Evolutionary conservation across 1,140 invertebrate genomes (phyloP), one percentile per base, ranked within the genome.

Genomic region (Zaprionus tsacasi): DNA sequence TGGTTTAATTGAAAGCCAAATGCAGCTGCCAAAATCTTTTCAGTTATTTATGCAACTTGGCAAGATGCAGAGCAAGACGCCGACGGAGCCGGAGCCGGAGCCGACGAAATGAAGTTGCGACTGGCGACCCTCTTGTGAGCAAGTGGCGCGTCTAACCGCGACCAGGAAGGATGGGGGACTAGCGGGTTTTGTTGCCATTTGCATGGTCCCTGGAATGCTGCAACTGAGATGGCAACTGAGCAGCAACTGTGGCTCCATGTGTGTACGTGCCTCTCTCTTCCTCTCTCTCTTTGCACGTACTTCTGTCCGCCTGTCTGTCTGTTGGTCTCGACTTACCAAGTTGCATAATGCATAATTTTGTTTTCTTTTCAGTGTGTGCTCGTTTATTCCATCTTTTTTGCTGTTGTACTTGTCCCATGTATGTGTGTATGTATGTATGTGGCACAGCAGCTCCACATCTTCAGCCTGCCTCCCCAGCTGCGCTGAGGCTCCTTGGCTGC

Each of bases 341-440:
- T 87, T 87, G 82, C 82, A 87, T 87, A 76, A 76, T 76, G 65
- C 59, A 75, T 75, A 86, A 87, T 87, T 87, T 87, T 82, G 76
- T 87, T 82, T 82, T 87, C 72, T 78, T 87, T 87, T 82, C 79
- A 79, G 70, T 69, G 72, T 78, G 75, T 69, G 64, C 70, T 76
- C 78, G 67, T 74, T 74, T 81, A 83, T 75, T 83, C 74, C 81
- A 66, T 75, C 30, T 48, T 36, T 54, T 43, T 36, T 60, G 35
- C 30, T 55, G 25, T 5, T 55, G 13, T 38, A 12, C 5, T 40
- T 59, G 25, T 55, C 30, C 38, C 30, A 33, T 4, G 30, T 33
- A n/a, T n/a, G 4, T 27, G 25, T 4, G 4, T 4, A 30, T 30
- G 27, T 4, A 30, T 35, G 33, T 50, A 76, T 71, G 73, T 71